Evolutionary conservation across 1,140 invertebrate genomes (phyloP), one percentile per base, ranked within the genome.

Genomic region (Colletes latitarsis): DNA sequence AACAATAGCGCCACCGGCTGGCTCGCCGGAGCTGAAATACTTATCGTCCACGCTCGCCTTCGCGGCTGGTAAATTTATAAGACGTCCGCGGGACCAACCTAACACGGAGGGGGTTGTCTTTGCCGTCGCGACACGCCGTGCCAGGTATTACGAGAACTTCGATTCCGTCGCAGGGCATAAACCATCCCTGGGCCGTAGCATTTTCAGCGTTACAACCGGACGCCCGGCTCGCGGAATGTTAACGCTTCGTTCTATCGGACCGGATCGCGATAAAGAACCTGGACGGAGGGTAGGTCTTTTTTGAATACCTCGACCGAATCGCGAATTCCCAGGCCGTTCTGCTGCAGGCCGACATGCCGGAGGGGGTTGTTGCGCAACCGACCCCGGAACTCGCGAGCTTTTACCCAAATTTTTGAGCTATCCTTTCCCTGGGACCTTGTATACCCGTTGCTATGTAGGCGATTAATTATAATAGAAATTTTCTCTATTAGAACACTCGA

Each of bases 1-100:
- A 90, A 89, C 87, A 90, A 90, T 90, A 88, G 88, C 88, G 76
- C 81, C 80, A 83, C 66, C 73, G 78, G 73, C 58, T 57, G 75
- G 66, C 67, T 71, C 53, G 66, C 55, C 39, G 64, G 67, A 83
- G 64, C 73, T 87, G 87, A 82, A 88, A 90, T 87, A 88, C 88
- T 90, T 89, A 88, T 90, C 83, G 88, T 81, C 79, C 62, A 49
- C 49, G 49, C 49, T 49, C 49, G 49, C 76, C 62, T 75, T 30
- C 71, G 43, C 41, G 81, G 52, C n/a, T 46, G 70, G 57, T 53
- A 72, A 87, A 87, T 87, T 87, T 87, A 87, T 87, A 87, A 87
- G 77, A 75, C 82, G 81, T 83, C 69, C 73, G 60, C 74, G 39
- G n/a, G 12, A 72, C 41, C 41, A 6, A 39, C 57, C 41, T n/a